These are phyloP conservation scores for Incurvaria masculella DNA, from an alignment of 2,888 invertebrate genomes.

Conservation along the genomic window DNA sequence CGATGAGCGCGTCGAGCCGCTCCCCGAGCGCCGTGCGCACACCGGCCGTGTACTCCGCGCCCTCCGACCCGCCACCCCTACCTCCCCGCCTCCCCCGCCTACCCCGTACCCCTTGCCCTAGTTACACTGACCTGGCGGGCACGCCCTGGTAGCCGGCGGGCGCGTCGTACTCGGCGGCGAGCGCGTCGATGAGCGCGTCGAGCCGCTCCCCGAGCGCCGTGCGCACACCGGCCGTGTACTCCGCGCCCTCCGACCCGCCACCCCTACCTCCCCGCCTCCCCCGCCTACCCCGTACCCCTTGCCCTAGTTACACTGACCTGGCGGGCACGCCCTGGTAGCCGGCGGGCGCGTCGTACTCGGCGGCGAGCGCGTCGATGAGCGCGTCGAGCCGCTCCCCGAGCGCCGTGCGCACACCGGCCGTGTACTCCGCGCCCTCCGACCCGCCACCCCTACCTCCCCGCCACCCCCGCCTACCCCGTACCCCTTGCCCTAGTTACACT, in stretches of 20 bases:
- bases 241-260: no score
- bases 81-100: no score
- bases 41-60: no score
- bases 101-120: no score
- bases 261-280: no score
- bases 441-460: no score
- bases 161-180: constrained; percentile 62
- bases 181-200: constrained; percentile 62
- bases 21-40: constrained; percentile 64
- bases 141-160: constrained; percentile 57
- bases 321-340: constrained; percentile 60
- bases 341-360: constrained; percentile 59
- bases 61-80: no score
- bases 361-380: constrained; percentile 62
- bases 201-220: constrained; percentile 66
- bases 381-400: constrained; percentile 66
- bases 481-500: background rate
- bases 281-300: constrained; percentile 31
- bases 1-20: constrained; percentile 65
- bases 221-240: constrained; percentile 62
- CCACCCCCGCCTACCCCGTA: constrained; percentile 42
- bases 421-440: constrained; percentile 63
- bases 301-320: constrained; percentile 22
- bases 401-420: constrained; percentile 61
- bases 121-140: constrained; percentile 44